A percentile compares a stretch with the other conserved stretches of the same genome.
Evolutionary conservation across 37 sponge, comb jelly and placozoan genomes (phyloP).

Genomic region (Oopsacas minuta): DNA sequence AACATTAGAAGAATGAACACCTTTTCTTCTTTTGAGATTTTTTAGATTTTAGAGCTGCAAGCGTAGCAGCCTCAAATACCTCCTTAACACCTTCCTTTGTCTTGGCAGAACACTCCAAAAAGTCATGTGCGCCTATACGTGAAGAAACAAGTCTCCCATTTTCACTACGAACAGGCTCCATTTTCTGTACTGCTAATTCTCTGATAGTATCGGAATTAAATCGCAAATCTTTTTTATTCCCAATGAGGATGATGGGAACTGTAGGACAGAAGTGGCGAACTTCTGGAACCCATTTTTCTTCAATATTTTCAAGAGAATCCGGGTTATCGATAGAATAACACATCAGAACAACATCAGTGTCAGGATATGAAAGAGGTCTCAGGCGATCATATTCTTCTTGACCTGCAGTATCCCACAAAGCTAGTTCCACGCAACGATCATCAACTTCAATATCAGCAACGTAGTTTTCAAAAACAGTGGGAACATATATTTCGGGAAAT

Average conservation of each 20-base stretch:
- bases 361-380: conserved; percentile 82
- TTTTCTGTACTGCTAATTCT: background rate
- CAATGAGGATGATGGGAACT: background rate
- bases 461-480: conserved; percentile 95
- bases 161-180: background rate
- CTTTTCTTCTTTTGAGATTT: background rate
- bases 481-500: conserved; percentile 89
- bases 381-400: conserved; percentile 80
- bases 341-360: conserved; percentile 7
- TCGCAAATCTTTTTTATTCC: conserved; percentile 7
- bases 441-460: conserved; percentile 95
- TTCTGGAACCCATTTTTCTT: conserved; percentile 19
- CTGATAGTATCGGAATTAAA: background rate
- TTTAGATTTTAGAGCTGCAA: background rate
- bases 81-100: conserved; percentile 13
- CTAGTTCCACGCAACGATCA: conserved; percentile 72
- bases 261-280: conserved; percentile 22
- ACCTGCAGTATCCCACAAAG: conserved; percentile 91
- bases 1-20: background rate
- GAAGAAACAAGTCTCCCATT: background rate
- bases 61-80: background rate
- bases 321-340: conserved; percentile 14
- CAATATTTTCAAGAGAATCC: conserved; percentile 13
- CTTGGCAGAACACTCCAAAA: conserved; percentile 2
- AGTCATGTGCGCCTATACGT: conserved; percentile 1